phyloP scores from a whole-genome alignment of 2,888 invertebrate genomes.

The Eupithecia abbreviata region DNA sequence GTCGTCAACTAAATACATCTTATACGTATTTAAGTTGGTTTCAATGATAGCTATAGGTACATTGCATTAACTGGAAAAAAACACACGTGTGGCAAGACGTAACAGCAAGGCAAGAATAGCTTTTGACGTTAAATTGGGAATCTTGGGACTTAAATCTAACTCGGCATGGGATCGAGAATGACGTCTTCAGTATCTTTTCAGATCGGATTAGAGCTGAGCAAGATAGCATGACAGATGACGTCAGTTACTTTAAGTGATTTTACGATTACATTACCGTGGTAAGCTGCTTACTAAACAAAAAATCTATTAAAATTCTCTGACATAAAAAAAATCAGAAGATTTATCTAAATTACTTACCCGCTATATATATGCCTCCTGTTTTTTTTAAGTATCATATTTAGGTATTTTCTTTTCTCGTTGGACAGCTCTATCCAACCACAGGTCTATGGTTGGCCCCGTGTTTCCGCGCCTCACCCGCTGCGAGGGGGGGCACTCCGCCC shows the following conservation, averaged over 20 bases:
- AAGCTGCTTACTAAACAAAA: too few species aligned
- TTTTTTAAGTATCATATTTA: too few species aligned
- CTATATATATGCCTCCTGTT: too few species aligned
- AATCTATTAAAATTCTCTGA: too few species aligned
- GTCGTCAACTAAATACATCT: too few species aligned
- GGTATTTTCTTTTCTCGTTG: neutral
- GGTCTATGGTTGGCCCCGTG: constrained; percentile 62
- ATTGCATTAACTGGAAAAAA: too few species aligned
- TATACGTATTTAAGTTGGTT: neutral
- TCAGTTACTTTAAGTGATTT: neutral
- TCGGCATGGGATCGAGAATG: neutral
- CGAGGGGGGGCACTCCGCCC: constrained; percentile 69
- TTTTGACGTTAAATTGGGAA: too few species aligned
- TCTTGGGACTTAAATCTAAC: neutral
- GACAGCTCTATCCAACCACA: constrained; percentile 37
- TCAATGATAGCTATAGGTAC: neutral
- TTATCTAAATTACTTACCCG: too few species aligned
- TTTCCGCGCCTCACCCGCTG: constrained; percentile 61
- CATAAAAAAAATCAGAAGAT: too few species aligned
- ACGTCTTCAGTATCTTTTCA: neutral
- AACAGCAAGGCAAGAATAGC: too few species aligned
- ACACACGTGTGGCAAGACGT: too few species aligned
- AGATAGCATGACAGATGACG: neutral
- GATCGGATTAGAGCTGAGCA: neutral
- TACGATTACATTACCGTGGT: neutral